Percentiles rank a stretch among this genome's conserved stretches.
phyloP scores from a whole-genome alignment of 2,888 invertebrate genomes.

The Agriopis aurantiaria region DNA sequence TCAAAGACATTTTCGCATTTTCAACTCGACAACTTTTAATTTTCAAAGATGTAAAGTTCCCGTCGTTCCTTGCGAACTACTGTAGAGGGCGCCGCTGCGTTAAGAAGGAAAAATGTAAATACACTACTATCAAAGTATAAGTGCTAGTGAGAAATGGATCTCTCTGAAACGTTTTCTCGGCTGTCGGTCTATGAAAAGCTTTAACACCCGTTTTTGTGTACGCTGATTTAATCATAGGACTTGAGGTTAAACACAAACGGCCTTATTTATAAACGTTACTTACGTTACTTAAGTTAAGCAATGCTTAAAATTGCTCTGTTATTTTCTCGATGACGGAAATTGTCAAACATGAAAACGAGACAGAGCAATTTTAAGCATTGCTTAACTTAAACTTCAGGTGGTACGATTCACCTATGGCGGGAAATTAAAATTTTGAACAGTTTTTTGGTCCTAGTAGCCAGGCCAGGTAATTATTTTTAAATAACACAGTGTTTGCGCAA shows the following conservation, averaged over 20 bases:
- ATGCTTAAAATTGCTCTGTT: too few species aligned
- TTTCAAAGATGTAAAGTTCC: neutral
- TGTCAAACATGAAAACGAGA: too few species aligned
- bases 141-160: neutral
- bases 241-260: neutral
- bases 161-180: neutral
- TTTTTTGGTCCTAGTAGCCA: too few species aligned
- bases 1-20: slow-evolving; percentile 6
- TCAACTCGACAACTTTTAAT: slow-evolving; percentile 1
- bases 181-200: neutral
- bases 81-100: neutral
- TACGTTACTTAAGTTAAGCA: too few species aligned
- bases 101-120: slow-evolving; percentile 9
- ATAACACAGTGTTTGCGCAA: too few species aligned
- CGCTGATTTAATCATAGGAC: neutral
- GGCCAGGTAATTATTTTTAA: too few species aligned
- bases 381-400: too few species aligned
- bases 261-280: too few species aligned
- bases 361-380: too few species aligned
- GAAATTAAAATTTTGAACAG: too few species aligned
- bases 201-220: neutral
- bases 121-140: neutral
- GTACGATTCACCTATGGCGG: too few species aligned
- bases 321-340: too few species aligned
- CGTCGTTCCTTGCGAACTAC: neutral